These are phyloP conservation scores for Lepilemur septentrionalis DNA, from an alignment of 2,797 vertebrate species.

Conservation along the genomic window DNA sequence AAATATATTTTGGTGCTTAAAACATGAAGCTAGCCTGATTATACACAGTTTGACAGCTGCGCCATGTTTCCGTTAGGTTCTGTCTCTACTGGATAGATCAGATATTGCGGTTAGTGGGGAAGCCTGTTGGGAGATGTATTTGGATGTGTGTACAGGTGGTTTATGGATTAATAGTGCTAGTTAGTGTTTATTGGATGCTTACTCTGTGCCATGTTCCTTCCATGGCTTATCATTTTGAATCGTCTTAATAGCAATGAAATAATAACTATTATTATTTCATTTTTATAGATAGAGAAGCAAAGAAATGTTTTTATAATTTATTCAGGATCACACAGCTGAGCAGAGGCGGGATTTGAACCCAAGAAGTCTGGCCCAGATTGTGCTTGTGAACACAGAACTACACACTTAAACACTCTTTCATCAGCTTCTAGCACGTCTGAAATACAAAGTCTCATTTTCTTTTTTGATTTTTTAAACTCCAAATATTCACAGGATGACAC, in stretches of 20 bases:
- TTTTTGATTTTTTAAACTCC: not conserved
- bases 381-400: not conserved
- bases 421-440: not conserved
- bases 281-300: not conserved
- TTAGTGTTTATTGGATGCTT: not conserved
- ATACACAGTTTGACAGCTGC: slow-evolving; percentile 50
- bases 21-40: slow-evolving; percentile 58
- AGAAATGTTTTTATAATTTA: not conserved
- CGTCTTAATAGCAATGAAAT: not conserved
- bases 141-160: not conserved
- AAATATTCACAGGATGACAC: not conserved
- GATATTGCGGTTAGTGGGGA: slow-evolving; percentile 22
- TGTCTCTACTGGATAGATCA: slow-evolving; percentile 49
- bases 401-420: not conserved
- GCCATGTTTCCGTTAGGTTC: slow-evolving; percentile 44
- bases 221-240: not conserved
- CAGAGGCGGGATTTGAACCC: not conserved
- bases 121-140: not conserved
- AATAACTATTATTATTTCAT: not conserved
- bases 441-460: not conserved
- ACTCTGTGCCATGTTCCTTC: not conserved
- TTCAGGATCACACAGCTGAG: not conserved
- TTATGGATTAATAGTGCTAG: not conserved
- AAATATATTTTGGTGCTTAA: slow-evolving; percentile 64
- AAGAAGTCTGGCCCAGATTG: not conserved